These are phyloP conservation scores for Drosophila watanabei DNA, from an alignment of 1,140 invertebrate species.

Conservation along the genomic window DNA sequence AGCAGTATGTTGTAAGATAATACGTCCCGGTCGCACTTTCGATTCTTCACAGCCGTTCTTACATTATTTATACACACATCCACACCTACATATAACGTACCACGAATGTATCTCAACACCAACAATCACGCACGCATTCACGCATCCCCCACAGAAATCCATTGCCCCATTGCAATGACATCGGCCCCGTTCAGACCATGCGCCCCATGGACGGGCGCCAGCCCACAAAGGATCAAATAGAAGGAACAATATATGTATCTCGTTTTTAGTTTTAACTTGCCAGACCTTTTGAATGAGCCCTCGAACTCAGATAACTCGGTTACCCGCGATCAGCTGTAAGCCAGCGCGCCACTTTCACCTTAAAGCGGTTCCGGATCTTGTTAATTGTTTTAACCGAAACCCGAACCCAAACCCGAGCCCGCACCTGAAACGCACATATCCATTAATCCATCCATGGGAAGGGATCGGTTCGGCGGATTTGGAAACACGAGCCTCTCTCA, in stretches of 20 bases:
- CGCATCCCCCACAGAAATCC: constrained; percentile 15
- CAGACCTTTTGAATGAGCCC: constrained; percentile 57
- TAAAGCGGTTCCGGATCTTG: constrained; percentile 69
- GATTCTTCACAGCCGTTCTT: constrained; percentile 38
- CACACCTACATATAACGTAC: constrained; percentile 23
- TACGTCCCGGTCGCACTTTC: constrained; percentile 25
- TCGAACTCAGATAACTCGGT: constrained; percentile 36
- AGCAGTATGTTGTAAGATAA: constrained; percentile 49
- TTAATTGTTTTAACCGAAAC: constrained; percentile 77
- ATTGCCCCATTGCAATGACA: constrained; percentile 35
- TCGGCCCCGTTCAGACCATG: constrained; percentile 25
- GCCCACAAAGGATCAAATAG: constrained; percentile 26
- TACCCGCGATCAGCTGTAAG: constrained; percentile 16
- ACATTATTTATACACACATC: constrained; percentile 41
- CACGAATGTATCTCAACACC: constrained; percentile 76
- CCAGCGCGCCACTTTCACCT: constrained; percentile 46
- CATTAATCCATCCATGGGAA: constrained; percentile 23
- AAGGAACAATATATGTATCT: constrained; percentile 67
- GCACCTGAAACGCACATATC: constrained; percentile 23
- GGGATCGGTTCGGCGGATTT: constrained; percentile 14
- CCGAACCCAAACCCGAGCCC: constrained; percentile 51
- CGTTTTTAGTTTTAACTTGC: constrained; percentile 83
- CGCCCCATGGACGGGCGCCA: constrained; percentile 18
- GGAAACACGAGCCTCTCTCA: constrained; percentile 21
- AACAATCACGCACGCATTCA: constrained; percentile 54